phyloP scores from a whole-genome alignment of 2,888 invertebrate species.

The Didymodactylos carnosus region DNA sequence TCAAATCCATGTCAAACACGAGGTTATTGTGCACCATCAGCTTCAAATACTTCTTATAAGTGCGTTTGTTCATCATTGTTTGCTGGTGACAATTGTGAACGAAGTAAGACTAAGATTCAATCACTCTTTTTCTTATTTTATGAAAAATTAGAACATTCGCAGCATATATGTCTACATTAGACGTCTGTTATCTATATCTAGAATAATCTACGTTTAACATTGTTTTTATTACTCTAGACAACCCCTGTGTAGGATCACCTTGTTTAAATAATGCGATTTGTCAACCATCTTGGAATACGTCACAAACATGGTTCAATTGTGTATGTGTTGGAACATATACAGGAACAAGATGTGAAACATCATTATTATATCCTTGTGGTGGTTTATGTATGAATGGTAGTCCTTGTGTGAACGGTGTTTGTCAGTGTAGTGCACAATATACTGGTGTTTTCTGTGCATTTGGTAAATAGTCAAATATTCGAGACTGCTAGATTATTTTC shows the following conservation, averaged over 20 bases:
- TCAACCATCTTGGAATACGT: not conserved
- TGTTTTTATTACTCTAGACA: not conserved
- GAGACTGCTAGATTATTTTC: not conserved
- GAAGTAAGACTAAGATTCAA: not conserved
- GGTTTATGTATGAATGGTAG: not conserved
- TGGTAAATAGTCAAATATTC: not conserved
- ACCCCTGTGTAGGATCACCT: not conserved
- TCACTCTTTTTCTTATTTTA: too few relatives aligned
- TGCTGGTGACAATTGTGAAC: slow-evolving; percentile 3
- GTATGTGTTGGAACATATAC: not conserved
- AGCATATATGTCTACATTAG: too few relatives aligned
- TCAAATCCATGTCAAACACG: not conserved
- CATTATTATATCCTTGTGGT: not conserved
- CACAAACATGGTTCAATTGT: not conserved
- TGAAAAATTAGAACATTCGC: too few relatives aligned
- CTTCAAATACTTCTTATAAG: not conserved
- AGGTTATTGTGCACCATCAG: not conserved
- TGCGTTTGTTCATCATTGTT: not conserved
- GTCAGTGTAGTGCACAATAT: not conserved
- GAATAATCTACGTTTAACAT: too few relatives aligned
- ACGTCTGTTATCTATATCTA: too few relatives aligned
- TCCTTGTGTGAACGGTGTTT: not conserved
- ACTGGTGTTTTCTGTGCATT: not conserved
- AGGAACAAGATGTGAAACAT: not conserved
- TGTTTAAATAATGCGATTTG: not conserved